phyloP scores from a whole-genome alignment of 1,140 invertebrate species.

The Parasteatoda tepidariorum region DNA sequence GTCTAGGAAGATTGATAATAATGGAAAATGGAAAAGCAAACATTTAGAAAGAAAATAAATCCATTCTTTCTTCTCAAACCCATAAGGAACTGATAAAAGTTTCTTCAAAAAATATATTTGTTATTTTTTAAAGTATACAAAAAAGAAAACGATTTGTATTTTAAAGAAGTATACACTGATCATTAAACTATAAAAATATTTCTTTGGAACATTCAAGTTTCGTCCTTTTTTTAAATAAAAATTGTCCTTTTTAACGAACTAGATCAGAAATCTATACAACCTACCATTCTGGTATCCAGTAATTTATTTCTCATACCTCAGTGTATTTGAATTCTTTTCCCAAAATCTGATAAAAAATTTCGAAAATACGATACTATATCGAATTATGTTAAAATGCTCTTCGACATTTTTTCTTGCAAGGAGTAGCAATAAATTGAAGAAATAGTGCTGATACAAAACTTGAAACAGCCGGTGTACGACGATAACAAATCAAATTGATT shows the following conservation, averaged over 20 bases:
- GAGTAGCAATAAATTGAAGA: slow-evolving; percentile 29
- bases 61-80: no score
- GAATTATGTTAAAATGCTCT: slow-evolving; percentile 19
- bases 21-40: no score
- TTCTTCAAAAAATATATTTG: no score
- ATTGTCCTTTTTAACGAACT: slow-evolving; percentile 29
- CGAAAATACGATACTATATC: slow-evolving; percentile 38
- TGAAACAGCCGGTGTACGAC: neutral
- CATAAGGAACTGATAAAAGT: no score
- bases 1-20: no score
- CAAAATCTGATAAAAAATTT: slow-evolving; percentile 19
- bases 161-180: neutral
- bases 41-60: no score
- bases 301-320: neutral
- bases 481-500: slow-evolving; percentile 32
- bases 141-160: no score
- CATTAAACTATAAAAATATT: no score
- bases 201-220: no score
- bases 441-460: slow-evolving; percentile 16
- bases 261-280: slow-evolving; percentile 3
- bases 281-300: neutral
- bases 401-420: neutral
- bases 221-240: no score
- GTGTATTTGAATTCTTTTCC: slow-evolving; percentile 11
- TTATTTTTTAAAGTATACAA: no score